Conservation (phyloP, 2,113 vertebrate species). For the Notechis scutatus region DNA sequence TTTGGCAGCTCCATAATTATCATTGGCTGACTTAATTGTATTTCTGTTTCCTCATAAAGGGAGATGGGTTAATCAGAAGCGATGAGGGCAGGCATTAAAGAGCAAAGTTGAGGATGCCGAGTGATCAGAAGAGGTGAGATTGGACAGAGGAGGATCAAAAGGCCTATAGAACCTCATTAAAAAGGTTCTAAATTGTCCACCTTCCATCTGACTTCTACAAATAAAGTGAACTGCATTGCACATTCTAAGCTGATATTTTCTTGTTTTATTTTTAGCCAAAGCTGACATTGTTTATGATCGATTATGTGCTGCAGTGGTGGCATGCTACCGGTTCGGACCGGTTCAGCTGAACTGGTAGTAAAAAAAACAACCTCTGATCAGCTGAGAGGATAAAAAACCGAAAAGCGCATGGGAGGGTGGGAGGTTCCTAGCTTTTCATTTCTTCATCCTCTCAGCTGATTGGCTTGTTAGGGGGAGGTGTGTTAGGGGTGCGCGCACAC, state of each 20-base stretch:
- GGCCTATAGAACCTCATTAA: constrained; percentile 26
- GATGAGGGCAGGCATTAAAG: not conserved
- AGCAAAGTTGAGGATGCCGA: not conserved
- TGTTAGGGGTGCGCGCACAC: too few relatives aligned
- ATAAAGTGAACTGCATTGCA: constrained; percentile 43
- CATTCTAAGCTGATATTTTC: constrained; percentile 36
- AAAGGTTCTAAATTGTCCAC: constrained; percentile 35
- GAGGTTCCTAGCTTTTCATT: too few relatives aligned
- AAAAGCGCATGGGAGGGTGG: too few relatives aligned
- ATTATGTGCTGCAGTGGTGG: not conserved
- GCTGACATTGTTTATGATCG: not conserved
- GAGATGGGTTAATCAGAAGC: not conserved
- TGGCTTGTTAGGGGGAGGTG: too few relatives aligned
- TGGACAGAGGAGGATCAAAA: constrained; percentile 23
- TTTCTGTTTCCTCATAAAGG: accelerated
- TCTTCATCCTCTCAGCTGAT: too few relatives aligned
- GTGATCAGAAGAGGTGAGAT: not conserved
- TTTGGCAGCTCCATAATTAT: constrained; percentile 10
- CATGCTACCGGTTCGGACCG: too few relatives aligned
- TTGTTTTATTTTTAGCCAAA: constrained; percentile 19
- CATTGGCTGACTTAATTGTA: not conserved
- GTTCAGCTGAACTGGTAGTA: too few relatives aligned
- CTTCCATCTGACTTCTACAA: not conserved
- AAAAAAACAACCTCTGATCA: too few relatives aligned
- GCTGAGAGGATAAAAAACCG: too few relatives aligned